A percentile compares a stretch with the other conserved stretches of the same genome.
phyloP scores from a whole-genome alignment of 2,888 invertebrate species.

The Antheraea yamamai region DNA sequence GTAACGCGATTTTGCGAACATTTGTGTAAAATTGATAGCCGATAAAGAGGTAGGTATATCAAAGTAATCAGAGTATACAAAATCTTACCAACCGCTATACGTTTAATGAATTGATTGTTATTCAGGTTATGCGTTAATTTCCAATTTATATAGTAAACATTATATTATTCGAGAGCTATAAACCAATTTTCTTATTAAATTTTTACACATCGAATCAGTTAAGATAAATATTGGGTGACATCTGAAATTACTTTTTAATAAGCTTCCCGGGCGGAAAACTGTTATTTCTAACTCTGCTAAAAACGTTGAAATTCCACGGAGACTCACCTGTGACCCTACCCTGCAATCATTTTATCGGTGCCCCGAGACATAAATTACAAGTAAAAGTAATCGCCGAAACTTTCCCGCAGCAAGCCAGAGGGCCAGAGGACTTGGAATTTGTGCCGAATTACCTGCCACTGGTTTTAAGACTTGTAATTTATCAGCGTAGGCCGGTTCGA shows the following conservation, averaged over 20 bases:
- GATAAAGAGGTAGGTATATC: neutral
- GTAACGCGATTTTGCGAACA: neutral
- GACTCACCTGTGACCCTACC: slow-evolving; percentile 70
- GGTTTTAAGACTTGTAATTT: slow-evolving; percentile 84
- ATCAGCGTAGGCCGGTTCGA: slow-evolving; percentile 74
- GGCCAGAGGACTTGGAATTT: slow-evolving; percentile 68
- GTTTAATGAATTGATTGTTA: neutral
- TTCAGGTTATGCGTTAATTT: neutral
- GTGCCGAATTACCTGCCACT: slow-evolving; percentile 84
- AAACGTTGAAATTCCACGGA: slow-evolving; percentile 52
- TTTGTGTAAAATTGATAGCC: neutral
- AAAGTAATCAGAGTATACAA: neutral
- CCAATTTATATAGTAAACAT: neutral
- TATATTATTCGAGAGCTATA: neutral
- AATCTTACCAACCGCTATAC: neutral
- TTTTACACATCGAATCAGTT: neutral
- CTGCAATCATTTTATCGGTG: slow-evolving; percentile 68
- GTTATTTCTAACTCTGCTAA: slow-evolving; percentile 45
- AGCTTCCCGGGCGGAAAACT: slow-evolving; percentile 29
- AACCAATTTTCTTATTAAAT: neutral
- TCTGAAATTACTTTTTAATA: slow-evolving; percentile 3
- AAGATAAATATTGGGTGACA: neutral
- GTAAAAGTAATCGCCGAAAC: slow-evolving; percentile 79
- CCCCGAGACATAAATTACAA: slow-evolving; percentile 74
- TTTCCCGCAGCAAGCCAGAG: slow-evolving; percentile 67